These are phyloP conservation scores for Catocala sponsa DNA, from an alignment of 2,888 invertebrate species.

Conservation along the genomic window DNA sequence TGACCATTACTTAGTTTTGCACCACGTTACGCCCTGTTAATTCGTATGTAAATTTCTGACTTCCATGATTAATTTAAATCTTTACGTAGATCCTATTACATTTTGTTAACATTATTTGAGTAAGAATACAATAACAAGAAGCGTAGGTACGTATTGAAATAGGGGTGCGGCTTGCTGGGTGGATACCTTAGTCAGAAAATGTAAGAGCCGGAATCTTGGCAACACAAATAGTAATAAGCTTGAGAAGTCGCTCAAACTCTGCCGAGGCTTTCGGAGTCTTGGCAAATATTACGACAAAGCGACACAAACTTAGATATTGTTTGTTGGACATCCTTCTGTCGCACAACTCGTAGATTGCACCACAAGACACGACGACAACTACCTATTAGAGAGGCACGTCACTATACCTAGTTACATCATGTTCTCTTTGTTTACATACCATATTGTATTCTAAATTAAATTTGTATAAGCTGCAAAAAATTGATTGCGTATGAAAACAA, in stretches of 20 bases:
- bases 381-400: constrained; percentile 21
- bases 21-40: constrained; percentile 23
- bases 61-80: constrained; percentile 16
- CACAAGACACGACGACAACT: constrained; percentile 27
- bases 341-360: constrained; percentile 51
- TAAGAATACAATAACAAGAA: background rate
- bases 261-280: constrained; percentile 68
- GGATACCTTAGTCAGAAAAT: constrained; percentile 56
- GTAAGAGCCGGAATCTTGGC: constrained; percentile 65
- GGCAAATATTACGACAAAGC: constrained; percentile 81
- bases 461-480: no score
- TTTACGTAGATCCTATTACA: constrained; percentile 11
- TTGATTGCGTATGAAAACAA: no score
- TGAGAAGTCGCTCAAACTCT: constrained; percentile 74
- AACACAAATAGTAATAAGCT: constrained; percentile 85
- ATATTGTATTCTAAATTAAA: no score
- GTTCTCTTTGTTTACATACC: no score
- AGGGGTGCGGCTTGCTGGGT: constrained; percentile 22
- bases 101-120: constrained; percentile 6
- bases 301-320: constrained; percentile 80
- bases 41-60: constrained; percentile 16
- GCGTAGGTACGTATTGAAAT: constrained; percentile 3
- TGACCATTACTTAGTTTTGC: constrained; percentile 37
- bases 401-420: background rate
- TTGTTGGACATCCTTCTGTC: constrained; percentile 73